Conservation (phyloP, 30 jellyfish, hydroid and myxozoan species). For the Chrysaora quinquecirrha region DNA sequence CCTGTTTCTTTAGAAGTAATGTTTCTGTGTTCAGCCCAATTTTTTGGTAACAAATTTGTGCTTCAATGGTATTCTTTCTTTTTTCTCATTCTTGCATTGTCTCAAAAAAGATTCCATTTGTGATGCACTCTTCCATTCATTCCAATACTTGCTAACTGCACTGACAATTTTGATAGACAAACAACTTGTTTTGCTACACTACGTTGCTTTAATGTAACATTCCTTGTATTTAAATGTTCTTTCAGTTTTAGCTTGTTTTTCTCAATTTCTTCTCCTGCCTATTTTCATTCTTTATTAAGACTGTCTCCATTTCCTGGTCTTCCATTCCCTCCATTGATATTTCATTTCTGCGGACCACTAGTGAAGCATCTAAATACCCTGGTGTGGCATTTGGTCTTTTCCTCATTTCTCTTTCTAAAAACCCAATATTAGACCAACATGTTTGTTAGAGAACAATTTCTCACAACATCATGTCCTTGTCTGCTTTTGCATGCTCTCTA, state of each 20-base stretch:
- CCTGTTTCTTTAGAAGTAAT: not conserved
- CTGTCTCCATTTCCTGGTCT: slow-evolving; percentile 8
- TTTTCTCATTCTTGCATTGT: too few relatives aligned
- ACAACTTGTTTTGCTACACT: slow-evolving; percentile 10
- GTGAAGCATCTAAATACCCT: slow-evolving; percentile 4
- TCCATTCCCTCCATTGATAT: slow-evolving; percentile 10
- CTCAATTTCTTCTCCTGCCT: slow-evolving; percentile 28
- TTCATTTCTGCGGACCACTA: not conserved
- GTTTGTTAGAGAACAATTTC: slow-evolving; percentile 4
- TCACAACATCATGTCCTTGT: not conserved
- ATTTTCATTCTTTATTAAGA: slow-evolving; percentile 27
- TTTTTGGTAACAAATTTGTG: slow-evolving; percentile 1
- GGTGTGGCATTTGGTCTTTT: slow-evolving; percentile 41
- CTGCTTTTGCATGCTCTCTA: slow-evolving; percentile 2
- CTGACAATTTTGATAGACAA: slow-evolving; percentile 1
- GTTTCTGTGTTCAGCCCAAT: not conserved
- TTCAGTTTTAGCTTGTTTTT: not conserved
- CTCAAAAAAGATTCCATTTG: too few relatives aligned
- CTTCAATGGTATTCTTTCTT: too few relatives aligned
- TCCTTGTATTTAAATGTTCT: slow-evolving; percentile 17
- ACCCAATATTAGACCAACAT: not conserved
- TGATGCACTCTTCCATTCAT: too few relatives aligned
- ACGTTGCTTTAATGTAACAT: not conserved
- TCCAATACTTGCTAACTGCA: not conserved
- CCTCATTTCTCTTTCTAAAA: slow-evolving; percentile 3